These are phyloP conservation scores for Cydia amplana DNA, from an alignment of 1,140 invertebrate genomes.

Conservation along the genomic window DNA sequence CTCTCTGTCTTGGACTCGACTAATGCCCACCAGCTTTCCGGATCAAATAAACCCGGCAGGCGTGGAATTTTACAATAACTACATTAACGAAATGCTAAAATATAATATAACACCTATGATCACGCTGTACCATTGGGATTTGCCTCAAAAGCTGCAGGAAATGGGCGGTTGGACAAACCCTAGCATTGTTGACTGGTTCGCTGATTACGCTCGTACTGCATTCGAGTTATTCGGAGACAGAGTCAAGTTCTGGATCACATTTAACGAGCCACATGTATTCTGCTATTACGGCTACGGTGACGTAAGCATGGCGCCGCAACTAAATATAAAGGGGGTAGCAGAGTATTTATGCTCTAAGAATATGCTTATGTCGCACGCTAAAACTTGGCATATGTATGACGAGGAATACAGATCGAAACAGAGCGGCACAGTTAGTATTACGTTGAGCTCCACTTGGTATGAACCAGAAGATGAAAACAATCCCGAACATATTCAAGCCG, in stretches of 20 bases:
- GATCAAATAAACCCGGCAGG: conserved; percentile 76
- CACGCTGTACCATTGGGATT: conserved; percentile 83
- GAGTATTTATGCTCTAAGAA: conserved; percentile 78
- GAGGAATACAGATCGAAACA: conserved; percentile 53
- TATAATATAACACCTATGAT: conserved; percentile 76
- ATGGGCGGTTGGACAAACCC: conserved; percentile 82
- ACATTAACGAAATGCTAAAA: conserved; percentile 78
- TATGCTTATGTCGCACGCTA: conserved; percentile 79
- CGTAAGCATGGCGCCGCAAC: conserved; percentile 67
- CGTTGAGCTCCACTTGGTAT: conserved; percentile 72
- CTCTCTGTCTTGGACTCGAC: conserved; percentile 82
- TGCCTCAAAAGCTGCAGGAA: conserved; percentile 79
- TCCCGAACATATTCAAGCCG: conserved; percentile 72
- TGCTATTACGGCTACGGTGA: conserved; percentile 78
- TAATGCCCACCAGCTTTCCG: conserved; percentile 79
- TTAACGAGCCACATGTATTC: conserved; percentile 82
- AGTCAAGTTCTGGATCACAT: conserved; percentile 82
- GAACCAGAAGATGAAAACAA: conserved; percentile 64
- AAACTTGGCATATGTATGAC: conserved; percentile 81
- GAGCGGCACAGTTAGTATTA: conserved; percentile 77
- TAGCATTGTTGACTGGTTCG: conserved; percentile 79
- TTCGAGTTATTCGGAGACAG: conserved; percentile 80
- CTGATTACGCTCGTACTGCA: conserved; percentile 79
- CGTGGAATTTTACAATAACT: conserved; percentile 80
- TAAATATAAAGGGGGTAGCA: conserved; percentile 65